phyloP scores from a whole-genome alignment of 2,888 invertebrate genomes.

The Alviniconcha strummeri region DNA sequence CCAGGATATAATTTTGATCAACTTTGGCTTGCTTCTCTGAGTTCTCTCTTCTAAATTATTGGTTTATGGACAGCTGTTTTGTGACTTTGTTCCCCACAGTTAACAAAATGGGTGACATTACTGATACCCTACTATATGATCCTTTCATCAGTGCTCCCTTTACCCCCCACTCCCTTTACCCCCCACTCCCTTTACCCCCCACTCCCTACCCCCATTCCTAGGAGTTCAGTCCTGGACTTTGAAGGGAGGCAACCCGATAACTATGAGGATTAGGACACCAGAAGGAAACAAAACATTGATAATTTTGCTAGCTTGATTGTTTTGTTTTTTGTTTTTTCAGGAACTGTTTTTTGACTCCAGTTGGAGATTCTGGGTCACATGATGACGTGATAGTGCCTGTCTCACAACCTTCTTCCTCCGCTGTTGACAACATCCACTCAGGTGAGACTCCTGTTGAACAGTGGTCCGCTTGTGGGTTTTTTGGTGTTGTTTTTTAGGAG shows the following conservation, averaged over 20 bases:
- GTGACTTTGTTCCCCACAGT: too few relatives aligned
- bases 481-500: neutral
- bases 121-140: too few relatives aligned
- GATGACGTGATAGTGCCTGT: conserved; percentile 22
- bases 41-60: too few relatives aligned
- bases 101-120: too few relatives aligned
- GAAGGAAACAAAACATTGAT: neutral
- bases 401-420: neutral
- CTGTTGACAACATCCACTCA: neutral
- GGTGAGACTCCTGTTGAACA: neutral
- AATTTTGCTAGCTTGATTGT: neutral
- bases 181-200: too few relatives aligned
- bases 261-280: neutral
- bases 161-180: too few relatives aligned
- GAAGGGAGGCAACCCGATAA: neutral
- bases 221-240: neutral
- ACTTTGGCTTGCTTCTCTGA: too few relatives aligned
- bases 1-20: too few relatives aligned
- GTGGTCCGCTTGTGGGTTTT: neutral
- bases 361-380: conserved; percentile 31
- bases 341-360: conserved; percentile 33
- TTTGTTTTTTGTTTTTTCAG: neutral
- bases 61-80: too few relatives aligned
- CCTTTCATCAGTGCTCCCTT: neutral
- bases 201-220: neutral